phyloP scores from a whole-genome alignment of 2,113 vertebrate genomes.

The Chlorocebus sabaeus region DNA sequence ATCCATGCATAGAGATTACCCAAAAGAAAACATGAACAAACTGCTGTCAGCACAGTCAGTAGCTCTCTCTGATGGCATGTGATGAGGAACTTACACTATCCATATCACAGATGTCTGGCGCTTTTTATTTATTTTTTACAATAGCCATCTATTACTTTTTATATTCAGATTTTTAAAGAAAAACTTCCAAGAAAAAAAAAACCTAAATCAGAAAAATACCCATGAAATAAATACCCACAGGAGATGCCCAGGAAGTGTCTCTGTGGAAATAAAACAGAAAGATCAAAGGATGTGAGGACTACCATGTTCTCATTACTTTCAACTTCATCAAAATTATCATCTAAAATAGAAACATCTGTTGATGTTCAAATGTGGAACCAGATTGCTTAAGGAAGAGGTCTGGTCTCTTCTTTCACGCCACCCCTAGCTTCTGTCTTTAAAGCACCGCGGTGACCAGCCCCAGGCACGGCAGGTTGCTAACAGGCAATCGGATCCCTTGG shows the following conservation, averaged over 20 bases:
- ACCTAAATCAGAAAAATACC: not conserved
- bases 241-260: not conserved
- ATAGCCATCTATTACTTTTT: not conserved
- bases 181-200: not conserved
- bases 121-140: not conserved
- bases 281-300: not conserved
- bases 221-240: not conserved
- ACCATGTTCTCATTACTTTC: not conserved
- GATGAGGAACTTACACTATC: not conserved
- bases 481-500: accelerated
- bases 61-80: not conserved
- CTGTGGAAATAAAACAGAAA: not conserved
- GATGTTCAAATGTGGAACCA: not conserved
- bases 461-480: not conserved
- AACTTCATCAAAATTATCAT: not conserved
- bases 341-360: not conserved
- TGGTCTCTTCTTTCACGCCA: not conserved
- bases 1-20: not conserved
- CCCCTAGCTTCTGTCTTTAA: not conserved
- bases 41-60: accelerated
- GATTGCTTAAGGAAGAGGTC: not conserved
- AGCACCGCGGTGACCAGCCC: not conserved
- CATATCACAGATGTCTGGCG: not conserved
- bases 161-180: not conserved
- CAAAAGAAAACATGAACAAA: not conserved